A percentile compares a stretch with the other conserved stretches of the same genome.
These are phyloP conservation scores for Stratiolaelaps scimitus DNA, from an alignment of 1,140 invertebrate species.

Conservation along the genomic window DNA sequence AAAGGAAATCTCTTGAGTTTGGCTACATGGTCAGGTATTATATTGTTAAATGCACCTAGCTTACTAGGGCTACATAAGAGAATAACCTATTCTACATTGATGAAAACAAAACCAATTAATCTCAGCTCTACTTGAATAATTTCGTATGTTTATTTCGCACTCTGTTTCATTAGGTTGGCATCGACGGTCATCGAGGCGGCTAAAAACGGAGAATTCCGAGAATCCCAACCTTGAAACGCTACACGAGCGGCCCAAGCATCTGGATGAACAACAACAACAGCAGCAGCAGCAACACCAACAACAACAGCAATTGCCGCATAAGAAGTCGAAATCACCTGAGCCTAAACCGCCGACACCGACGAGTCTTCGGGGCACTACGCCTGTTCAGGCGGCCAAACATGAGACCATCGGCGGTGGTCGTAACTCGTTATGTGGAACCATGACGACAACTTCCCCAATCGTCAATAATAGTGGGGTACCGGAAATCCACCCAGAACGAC, in stretches of 20 bases:
- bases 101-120: too few relatives aligned
- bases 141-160: neutral
- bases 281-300: neutral
- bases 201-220: conserved; percentile 16
- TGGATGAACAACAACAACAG: neutral
- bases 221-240: conserved; percentile 17
- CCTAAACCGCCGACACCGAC: neutral
- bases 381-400: neutral
- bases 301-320: neutral
- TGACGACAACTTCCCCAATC: too few relatives aligned
- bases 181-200: conserved; percentile 6
- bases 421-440: too few relatives aligned
- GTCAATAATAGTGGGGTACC: neutral
- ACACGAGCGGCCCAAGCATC: conserved; percentile 16
- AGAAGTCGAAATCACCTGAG: neutral
- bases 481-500: conserved; percentile 8
- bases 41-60: too few relatives aligned
- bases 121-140: conserved; percentile 36
- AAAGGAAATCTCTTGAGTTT: too few relatives aligned
- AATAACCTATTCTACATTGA: too few relatives aligned
- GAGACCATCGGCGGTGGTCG: too few relatives aligned
- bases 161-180: conserved; percentile 5
- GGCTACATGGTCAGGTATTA: too few relatives aligned
- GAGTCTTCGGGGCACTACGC: neutral
- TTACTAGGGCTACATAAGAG: too few relatives aligned